These are phyloP conservation scores for Ascaphus truei DNA, from an alignment of 2,113 vertebrate species.

Conservation along the genomic window DNA sequence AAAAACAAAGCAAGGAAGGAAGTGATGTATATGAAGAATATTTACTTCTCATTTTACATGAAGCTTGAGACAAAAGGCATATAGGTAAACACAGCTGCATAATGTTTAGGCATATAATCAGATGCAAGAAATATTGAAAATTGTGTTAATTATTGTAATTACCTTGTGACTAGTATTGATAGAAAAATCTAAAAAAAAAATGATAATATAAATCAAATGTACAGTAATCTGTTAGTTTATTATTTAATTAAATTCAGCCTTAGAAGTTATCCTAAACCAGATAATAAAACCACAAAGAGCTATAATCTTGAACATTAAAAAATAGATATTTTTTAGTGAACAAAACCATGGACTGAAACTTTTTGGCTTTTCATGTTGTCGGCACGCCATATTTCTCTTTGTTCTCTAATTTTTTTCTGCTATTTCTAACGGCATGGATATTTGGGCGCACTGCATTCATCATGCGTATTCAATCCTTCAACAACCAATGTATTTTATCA, in stretches of 20 bases:
- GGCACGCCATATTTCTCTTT: too few species aligned
- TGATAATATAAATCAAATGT: slow-evolving; percentile 57
- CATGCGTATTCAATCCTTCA: background rate
- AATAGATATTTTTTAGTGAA: background rate
- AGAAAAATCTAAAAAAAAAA: slow-evolving; percentile 66
- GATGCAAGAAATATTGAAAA: slow-evolving; percentile 70
- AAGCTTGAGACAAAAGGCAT: slow-evolving; percentile 66
- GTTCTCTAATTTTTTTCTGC: too few species aligned
- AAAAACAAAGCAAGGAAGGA: slow-evolving; percentile 69
- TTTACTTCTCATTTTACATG: slow-evolving; percentile 67
- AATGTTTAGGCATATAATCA: slow-evolving; percentile 72
- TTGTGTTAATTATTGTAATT: slow-evolving; percentile 78
- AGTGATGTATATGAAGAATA: slow-evolving; percentile 74
- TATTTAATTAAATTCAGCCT: too few species aligned
- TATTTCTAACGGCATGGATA: background rate
- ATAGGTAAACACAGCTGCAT: slow-evolving; percentile 81
- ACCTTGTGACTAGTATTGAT: slow-evolving; percentile 71
- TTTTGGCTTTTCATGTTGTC: too few species aligned
- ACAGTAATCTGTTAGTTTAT: too few species aligned
- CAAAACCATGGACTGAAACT: background rate
- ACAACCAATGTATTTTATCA: background rate
- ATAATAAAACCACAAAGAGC: background rate
- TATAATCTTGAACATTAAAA: background rate
- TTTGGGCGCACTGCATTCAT: background rate
- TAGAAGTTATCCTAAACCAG: too few species aligned